Evolutionary conservation across 2,888 invertebrate genomes (phyloP).

Genomic region (Dolichomitus sp.): DNA sequence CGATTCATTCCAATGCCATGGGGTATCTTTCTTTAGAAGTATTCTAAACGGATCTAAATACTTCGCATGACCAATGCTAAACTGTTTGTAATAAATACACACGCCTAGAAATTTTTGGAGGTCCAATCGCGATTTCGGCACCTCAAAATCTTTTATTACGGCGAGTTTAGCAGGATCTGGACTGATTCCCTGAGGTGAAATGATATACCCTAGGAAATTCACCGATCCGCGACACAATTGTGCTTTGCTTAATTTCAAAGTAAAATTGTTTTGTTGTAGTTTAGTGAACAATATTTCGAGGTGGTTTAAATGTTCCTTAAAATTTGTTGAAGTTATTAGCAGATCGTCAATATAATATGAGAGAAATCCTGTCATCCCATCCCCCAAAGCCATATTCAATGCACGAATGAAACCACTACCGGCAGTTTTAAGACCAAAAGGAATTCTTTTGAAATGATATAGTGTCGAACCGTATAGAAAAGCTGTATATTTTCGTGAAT

Average conservation of each 20-base stretch:
- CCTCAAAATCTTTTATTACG: slow-evolving; percentile 69
- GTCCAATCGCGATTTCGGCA: slow-evolving; percentile 70
- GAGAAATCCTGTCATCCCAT: slow-evolving; percentile 59
- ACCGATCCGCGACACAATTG: slow-evolving; percentile 61
- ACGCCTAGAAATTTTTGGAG: slow-evolving; percentile 66
- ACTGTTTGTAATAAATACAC: slow-evolving; percentile 51
- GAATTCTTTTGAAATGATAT: slow-evolving; percentile 34
- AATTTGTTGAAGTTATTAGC: slow-evolving; percentile 58
- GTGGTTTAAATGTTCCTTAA: slow-evolving; percentile 68
- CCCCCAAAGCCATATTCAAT: slow-evolving; percentile 69
- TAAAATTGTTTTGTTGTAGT: slow-evolving; percentile 68
- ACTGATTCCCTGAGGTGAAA: slow-evolving; percentile 43
- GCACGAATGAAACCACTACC: slow-evolving; percentile 66
- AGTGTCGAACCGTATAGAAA: slow-evolving; percentile 65
- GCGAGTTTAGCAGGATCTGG: slow-evolving; percentile 58
- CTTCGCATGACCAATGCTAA: slow-evolving; percentile 36
- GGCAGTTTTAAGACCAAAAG: slow-evolving; percentile 24
- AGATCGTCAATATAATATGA: slow-evolving; percentile 77
- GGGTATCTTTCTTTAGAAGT: slow-evolving; percentile 36
- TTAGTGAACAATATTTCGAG: slow-evolving; percentile 65
- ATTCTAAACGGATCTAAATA: slow-evolving; percentile 40
- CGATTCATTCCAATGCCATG: slow-evolving; percentile 45
- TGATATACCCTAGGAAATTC: slow-evolving; percentile 58
- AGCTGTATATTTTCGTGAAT: slow-evolving; percentile 65
- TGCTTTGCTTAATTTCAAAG: slow-evolving; percentile 72